Percentiles rank a stretch among this genome's conserved stretches.
Evolutionary conservation across 2,113 vertebrate species (phyloP).

Genomic region (Panthera uncia): DNA sequence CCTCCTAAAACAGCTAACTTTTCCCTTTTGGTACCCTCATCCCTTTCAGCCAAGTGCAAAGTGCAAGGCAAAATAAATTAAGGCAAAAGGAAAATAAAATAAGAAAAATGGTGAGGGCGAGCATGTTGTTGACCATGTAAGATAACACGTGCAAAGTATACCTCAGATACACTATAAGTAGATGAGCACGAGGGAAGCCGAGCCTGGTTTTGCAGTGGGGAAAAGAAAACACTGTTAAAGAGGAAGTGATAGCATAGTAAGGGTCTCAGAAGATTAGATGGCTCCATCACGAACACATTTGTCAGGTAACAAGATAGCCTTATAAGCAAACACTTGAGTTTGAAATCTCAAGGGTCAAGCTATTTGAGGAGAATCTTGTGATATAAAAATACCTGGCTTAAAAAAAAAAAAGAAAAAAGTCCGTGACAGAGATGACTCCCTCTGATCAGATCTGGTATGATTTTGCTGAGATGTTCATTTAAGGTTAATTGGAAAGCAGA

Average conservation of each 20-base stretch:
- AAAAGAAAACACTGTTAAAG: constrained; percentile 93
- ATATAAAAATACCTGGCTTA: constrained; percentile 46
- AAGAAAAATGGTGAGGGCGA: constrained; percentile 83
- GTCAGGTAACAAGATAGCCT: constrained; percentile 80
- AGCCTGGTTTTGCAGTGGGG: constrained; percentile 96
- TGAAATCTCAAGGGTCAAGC: constrained; percentile 69
- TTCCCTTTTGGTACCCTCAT: constrained; percentile 66
- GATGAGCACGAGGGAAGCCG: constrained; percentile 99
- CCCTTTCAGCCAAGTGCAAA: constrained; percentile 81
- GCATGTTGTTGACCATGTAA: constrained; percentile 84
- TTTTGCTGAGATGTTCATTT: constrained; percentile 23
- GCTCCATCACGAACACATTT: constrained; percentile 85
- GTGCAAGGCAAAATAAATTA: constrained; percentile 86
- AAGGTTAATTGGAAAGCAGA: constrained; percentile 13
- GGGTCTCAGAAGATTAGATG: constrained; percentile 84
- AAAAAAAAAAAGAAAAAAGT: constrained; percentile 52
- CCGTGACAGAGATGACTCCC: constrained; percentile 34
- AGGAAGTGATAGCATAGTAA: constrained; percentile 85
- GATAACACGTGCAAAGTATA: constrained; percentile 97
- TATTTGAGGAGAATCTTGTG: constrained; percentile 78
- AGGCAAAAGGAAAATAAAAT: constrained; percentile 79
- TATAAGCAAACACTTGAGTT: constrained; percentile 77
- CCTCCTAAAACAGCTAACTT: constrained; percentile 70
- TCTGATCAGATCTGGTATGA: constrained; percentile 49
- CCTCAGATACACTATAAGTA: constrained; percentile 99